Base-by-base conservation (phyloP, 1,140 invertebrate genomes). In the Solenopsis fugax region DNA sequence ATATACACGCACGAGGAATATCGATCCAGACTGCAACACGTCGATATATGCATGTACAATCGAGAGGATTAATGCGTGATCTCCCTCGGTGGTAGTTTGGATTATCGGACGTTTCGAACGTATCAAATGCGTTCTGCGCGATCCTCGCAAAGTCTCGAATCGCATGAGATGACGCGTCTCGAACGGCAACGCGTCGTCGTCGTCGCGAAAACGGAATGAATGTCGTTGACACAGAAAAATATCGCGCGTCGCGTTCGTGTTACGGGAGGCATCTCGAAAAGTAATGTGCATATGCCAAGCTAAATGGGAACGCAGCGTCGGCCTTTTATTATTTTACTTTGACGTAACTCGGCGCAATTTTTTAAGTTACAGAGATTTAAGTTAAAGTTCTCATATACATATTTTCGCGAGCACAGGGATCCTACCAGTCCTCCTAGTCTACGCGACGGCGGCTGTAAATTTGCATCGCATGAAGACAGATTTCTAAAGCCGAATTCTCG, bases 41-140 rank as follows among this genome's bases (percentile, higher is more conserved):
- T 60, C 69, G 80, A 75, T 84, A 50, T 84, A 71, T 29, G 29
- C 56, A 60, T 16, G 29, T 21, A 60, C 60, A 75, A 84, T 73
- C 80, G 50, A 84, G 54, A 24, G 80, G 69, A 60, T 62, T 75
- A 84, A 75, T 62, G 80, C 80, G 29, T 24, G 41, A 75, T 75
- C 80, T 58, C 41, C 12, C 69, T 16, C 16, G 54, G 54, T 13
- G 54, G 41, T 54, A 52, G 41, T 41, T 50, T 41, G 56, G 24
- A 75, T 84, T 75, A 58, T 84, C 80, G 80, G 54, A 73, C 69
- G 52, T 60, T 29, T 18, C 67, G 37, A 67, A 72, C 52, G 24
- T 60, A 82, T 58, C 52, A 45, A 16, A 56, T 72, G 21, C 48
- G 18, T 69, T n/a, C 62, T n/a, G 37, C 12, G 60, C 41, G 54